phyloP scores from a whole-genome alignment of 2,797 vertebrate species.

The Sparus aurata region DNA sequence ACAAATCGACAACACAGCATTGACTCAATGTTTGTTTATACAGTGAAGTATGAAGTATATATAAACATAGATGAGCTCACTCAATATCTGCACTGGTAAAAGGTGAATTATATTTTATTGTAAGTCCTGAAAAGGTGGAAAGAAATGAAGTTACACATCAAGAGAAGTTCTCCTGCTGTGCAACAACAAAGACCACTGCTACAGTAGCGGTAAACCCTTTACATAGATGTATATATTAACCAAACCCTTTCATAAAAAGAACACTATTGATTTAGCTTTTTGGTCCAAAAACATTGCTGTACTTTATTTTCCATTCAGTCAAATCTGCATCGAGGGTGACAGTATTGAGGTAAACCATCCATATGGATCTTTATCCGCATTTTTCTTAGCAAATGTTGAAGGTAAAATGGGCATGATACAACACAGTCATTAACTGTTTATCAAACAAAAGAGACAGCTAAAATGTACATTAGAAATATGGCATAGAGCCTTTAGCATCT shows the following conservation, averaged over 20 bases:
- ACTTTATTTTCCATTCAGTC: constrained; percentile 64
- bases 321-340: constrained; percentile 53
- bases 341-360: constrained; percentile 67
- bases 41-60: constrained; percentile 25
- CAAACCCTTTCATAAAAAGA: constrained; percentile 51
- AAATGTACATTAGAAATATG: constrained; percentile 48
- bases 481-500: constrained; percentile 23
- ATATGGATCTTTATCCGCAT: constrained; percentile 41
- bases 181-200: constrained; percentile 21
- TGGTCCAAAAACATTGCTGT: constrained; percentile 77
- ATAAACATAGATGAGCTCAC: constrained; percentile 20
- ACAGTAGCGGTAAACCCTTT: constrained; percentile 19
- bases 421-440: constrained; percentile 37
- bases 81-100: constrained; percentile 19
- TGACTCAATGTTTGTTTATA: constrained; percentile 36
- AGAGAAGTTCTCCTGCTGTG: constrained; percentile 14
- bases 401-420: constrained; percentile 42
- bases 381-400: constrained; percentile 40
- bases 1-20: constrained; percentile 56
- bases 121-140: constrained; percentile 18
- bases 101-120: constrained; percentile 10
- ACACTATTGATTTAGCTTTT: constrained; percentile 68
- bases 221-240: constrained; percentile 46
- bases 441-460: constrained; percentile 41
- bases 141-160: constrained; percentile 15